Evolutionary conservation across 2,113 vertebrate species (phyloP).

Genomic region (Mus pahari): DNA sequence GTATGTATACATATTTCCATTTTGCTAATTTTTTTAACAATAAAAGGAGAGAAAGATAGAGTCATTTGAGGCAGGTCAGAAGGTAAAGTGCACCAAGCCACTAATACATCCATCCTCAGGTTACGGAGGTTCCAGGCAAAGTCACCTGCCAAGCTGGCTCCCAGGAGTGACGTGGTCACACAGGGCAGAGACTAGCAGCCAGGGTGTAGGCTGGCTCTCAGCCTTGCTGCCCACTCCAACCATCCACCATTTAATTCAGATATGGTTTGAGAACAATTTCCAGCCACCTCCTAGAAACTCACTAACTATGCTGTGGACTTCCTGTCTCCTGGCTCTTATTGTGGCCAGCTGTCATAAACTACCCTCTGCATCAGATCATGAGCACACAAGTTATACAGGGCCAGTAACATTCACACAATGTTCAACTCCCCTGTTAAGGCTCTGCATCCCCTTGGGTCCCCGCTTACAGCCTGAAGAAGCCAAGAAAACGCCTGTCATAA

Average conservation of each 20-base stretch:
- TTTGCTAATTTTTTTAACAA: not conserved
- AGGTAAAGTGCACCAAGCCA: not conserved
- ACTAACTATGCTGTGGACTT: conserved; percentile 51
- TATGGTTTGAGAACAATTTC: not conserved
- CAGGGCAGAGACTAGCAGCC: not conserved
- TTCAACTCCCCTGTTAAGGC: not conserved
- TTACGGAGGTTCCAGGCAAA: fast-evolving
- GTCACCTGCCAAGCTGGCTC: not conserved
- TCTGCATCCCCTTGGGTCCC: not conserved
- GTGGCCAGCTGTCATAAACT: not conserved
- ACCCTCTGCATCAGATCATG: not conserved
- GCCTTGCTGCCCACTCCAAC: not conserved
- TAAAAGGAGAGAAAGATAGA: not conserved
- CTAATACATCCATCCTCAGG: fast-evolving
- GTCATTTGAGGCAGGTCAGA: not conserved
- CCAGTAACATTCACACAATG: not conserved
- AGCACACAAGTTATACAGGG: not conserved
- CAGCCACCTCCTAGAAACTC: not conserved
- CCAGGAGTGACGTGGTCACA: fast-evolving
- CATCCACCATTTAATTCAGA: not conserved
- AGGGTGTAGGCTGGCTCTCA: not conserved
- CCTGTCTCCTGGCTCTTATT: conserved; percentile 55
- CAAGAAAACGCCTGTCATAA: not conserved
- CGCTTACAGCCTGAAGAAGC: not conserved
- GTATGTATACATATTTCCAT: not conserved